phyloP scores from a whole-genome alignment of 2,888 invertebrate species.

The Oithona nana region DNA sequence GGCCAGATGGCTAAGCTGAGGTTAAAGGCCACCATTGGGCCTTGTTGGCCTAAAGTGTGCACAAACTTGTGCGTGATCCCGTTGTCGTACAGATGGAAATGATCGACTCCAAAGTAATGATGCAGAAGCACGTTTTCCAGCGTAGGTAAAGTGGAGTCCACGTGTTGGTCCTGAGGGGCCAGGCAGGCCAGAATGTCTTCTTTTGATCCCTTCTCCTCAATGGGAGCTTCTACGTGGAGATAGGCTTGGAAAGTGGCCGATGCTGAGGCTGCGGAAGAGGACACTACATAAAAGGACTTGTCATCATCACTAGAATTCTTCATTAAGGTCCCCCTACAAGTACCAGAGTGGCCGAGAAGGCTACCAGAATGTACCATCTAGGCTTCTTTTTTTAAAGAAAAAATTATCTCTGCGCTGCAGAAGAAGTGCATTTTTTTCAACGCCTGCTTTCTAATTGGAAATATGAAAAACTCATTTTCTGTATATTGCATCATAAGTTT shows the following conservation, averaged over 20 bases:
- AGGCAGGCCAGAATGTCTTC: not conserved
- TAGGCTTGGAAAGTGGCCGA: not conserved
- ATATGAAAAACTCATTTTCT: too few relatives aligned
- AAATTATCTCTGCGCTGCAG: too few relatives aligned
- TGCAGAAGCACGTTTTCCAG: constrained; percentile 10
- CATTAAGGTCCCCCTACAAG: too few relatives aligned
- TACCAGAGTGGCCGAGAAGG: too few relatives aligned
- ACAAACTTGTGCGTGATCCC: not conserved
- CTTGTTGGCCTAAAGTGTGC: not conserved
- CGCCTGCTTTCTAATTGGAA: too few relatives aligned
- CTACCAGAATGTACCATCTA: too few relatives aligned
- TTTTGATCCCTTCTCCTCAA: not conserved
- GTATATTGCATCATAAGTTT: too few relatives aligned
- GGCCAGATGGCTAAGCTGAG: not conserved
- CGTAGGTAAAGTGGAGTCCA: not conserved
- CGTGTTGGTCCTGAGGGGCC: not conserved
- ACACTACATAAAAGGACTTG: too few relatives aligned
- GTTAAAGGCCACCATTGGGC: not conserved
- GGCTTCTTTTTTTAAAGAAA: too few relatives aligned
- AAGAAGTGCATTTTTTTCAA: too few relatives aligned
- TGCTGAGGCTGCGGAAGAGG: too few relatives aligned
- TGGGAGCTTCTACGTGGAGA: not conserved
- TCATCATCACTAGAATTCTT: too few relatives aligned
- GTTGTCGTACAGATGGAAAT: constrained; percentile 1
- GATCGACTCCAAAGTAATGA: not conserved